phyloP scores from a whole-genome alignment of 2,113 vertebrate species.

The Salvelinus alpinus region DNA sequence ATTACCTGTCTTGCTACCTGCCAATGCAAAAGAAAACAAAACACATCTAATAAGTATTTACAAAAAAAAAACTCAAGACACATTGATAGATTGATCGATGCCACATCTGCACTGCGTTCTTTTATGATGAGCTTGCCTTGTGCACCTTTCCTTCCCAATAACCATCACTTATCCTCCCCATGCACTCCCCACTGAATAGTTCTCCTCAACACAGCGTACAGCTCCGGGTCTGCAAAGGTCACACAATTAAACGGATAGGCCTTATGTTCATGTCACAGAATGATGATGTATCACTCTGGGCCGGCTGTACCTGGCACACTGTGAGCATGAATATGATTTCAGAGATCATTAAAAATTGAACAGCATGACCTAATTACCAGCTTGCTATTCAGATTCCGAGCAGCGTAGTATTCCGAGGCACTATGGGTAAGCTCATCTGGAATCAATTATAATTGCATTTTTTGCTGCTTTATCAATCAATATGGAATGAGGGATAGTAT shows the following conservation, averaged over 20 bases:
- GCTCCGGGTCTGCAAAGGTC: constrained; percentile 73
- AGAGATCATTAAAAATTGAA: constrained; percentile 84
- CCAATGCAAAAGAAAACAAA: too few species aligned
- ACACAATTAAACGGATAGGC: constrained; percentile 78
- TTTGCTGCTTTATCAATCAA: constrained; percentile 75
- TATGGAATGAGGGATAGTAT: constrained; percentile 60
- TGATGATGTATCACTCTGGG: constrained; percentile 78
- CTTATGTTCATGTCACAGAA: constrained; percentile 76
- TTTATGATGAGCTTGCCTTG: constrained; percentile 67
- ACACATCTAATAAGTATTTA: too few species aligned
- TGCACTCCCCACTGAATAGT: constrained; percentile 59
- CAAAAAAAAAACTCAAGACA: too few species aligned
- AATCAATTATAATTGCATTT: constrained; percentile 81
- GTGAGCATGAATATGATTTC: constrained; percentile 81
- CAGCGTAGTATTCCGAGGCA: constrained; percentile 45
- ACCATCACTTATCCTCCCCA: constrained; percentile 57
- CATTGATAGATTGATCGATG: not conserved
- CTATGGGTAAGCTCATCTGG: constrained; percentile 67
- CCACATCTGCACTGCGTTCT: constrained; percentile 53
- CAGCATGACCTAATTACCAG: constrained; percentile 81
- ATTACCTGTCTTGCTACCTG: too few species aligned
- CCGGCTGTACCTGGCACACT: constrained; percentile 75
- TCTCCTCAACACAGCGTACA: constrained; percentile 58
- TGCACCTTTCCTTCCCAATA: constrained; percentile 58
- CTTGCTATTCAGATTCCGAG: constrained; percentile 76